Conservation (phyloP, 1,140 invertebrate genomes). For the Pemphigus obesinymphae region DNA sequence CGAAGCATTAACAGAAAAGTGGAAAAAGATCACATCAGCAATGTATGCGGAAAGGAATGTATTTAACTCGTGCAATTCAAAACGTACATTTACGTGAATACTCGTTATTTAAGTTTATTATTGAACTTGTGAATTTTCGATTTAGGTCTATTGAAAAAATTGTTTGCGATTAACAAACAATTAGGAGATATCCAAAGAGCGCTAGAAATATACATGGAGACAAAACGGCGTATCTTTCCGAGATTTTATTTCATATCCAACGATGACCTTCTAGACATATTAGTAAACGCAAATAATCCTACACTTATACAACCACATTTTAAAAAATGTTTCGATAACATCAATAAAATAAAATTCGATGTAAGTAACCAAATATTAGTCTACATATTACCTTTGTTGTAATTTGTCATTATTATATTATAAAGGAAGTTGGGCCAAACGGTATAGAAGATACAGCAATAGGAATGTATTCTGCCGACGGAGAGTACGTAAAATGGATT, state of each 20-base stretch:
- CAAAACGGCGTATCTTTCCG: constrained; percentile 76
- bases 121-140: not conserved
- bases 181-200: constrained; percentile 52
- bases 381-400: not conserved
- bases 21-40: constrained; percentile 64
- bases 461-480: constrained; percentile 75
- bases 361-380: not conserved
- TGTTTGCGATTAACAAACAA: not conserved
- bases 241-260: constrained; percentile 85
- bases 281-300: constrained; percentile 75
- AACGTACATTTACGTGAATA: not conserved
- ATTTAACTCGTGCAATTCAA: constrained; percentile 45
- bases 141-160: not conserved
- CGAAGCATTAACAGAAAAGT: constrained; percentile 64
- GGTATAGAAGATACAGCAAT: constrained; percentile 54
- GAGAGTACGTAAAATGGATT: constrained; percentile 70
- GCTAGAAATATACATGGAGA: constrained; percentile 77
- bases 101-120: no score
- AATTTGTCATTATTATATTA: not conserved
- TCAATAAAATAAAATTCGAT: constrained; percentile 59
- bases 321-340: constrained; percentile 72
- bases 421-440: not conserved
- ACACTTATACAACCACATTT: constrained; percentile 68
- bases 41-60: constrained; percentile 49
- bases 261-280: constrained; percentile 79